phyloP scores from a whole-genome alignment of 1,140 invertebrate species.

The Penaeus vannamei region DNA sequence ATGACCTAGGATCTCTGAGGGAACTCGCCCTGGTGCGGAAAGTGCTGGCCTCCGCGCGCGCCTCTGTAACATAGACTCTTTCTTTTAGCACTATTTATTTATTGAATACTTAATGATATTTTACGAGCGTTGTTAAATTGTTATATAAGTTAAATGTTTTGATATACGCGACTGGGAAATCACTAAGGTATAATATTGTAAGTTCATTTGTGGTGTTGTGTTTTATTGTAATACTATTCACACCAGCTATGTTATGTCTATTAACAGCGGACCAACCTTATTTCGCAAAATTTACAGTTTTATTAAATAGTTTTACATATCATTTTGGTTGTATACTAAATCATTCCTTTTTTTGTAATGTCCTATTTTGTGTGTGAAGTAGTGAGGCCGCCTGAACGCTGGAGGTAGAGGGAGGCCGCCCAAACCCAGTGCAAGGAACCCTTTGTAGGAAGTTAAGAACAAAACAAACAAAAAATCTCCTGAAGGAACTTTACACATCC shows the following conservation, averaged over 20 bases:
- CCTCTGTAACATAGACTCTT: conserved; percentile 64
- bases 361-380: conserved; percentile 43
- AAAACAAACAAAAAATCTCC: too few relatives aligned
- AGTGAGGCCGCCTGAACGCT: too few relatives aligned
- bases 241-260: conserved; percentile 60
- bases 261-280: conserved; percentile 64
- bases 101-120: conserved; percentile 65
- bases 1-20: neutral
- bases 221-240: conserved; percentile 52
- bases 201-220: conserved; percentile 62
- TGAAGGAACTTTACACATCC: too few relatives aligned
- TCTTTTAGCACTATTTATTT: conserved; percentile 62
- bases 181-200: conserved; percentile 57
- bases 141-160: conserved; percentile 63
- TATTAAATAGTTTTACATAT: conserved; percentile 59
- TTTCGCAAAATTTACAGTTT: conserved; percentile 47
- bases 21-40: conserved; percentile 26
- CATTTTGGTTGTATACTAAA: conserved; percentile 64
- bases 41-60: conserved; percentile 25
- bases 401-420: too few relatives aligned
- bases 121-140: conserved; percentile 62
- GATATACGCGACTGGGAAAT: conserved; percentile 50
- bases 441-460: neutral
- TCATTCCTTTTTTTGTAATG: conserved; percentile 61
- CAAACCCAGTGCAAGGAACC: conserved; percentile 3